Evolutionary conservation across 2,888 invertebrate genomes (phyloP).

Genomic region (Matsumyia berberina): DNA sequence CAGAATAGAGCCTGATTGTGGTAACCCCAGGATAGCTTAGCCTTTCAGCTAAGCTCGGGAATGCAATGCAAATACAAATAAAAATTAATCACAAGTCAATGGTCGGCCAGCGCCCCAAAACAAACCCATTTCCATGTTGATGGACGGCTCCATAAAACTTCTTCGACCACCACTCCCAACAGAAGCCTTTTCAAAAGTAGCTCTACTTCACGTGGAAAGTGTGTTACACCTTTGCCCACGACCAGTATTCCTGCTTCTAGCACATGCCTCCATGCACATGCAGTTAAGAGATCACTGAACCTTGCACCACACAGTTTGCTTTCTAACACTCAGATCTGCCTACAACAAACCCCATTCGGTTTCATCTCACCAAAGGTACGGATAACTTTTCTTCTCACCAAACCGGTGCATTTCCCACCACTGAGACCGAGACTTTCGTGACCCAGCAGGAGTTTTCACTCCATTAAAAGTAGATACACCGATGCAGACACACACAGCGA

Average conservation of each 20-base stretch:
- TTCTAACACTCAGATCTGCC: conserved; percentile 28
- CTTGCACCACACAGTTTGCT: conserved; percentile 16
- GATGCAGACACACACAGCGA: conserved; percentile 4
- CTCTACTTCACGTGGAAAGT: no score
- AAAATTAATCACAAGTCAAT: no score
- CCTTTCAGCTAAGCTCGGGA: no score
- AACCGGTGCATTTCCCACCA: conserved; percentile 57
- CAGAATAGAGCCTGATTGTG: no score
- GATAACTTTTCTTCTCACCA: conserved; percentile 39
- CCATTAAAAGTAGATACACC: conserved; percentile 32
- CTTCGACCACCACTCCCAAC: no score
- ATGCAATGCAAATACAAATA: not conserved
- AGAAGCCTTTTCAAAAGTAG: no score
- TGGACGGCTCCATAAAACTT: no score
- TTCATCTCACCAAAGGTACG: conserved; percentile 27
- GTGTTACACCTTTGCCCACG: no score
- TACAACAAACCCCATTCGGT: conserved; percentile 10
- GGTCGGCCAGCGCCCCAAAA: not conserved
- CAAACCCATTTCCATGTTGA: not conserved
- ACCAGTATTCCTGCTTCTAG: not conserved
- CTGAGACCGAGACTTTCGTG: conserved; percentile 30
- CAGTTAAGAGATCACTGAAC: conserved; percentile 45
- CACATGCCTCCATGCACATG: not conserved
- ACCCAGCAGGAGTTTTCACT: conserved; percentile 58
- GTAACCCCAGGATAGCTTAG: no score